Evolutionary conservation across 2,113 vertebrate species (phyloP), one percentile per base, ranked within the genome.

Genomic region (Antigone vipio): DNA sequence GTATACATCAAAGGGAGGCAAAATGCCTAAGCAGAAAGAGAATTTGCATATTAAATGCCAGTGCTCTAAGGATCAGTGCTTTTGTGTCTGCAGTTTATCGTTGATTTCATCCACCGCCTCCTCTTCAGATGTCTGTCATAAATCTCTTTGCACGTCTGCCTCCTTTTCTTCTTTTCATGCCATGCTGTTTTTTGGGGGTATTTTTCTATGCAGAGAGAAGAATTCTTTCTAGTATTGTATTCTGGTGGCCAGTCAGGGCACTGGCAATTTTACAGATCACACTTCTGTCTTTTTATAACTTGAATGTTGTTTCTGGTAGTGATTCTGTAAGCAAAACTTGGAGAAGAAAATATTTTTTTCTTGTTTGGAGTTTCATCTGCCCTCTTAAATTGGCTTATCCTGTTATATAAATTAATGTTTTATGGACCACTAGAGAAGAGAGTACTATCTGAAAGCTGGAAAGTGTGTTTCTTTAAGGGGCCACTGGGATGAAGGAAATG

Each of bases 1-100:
- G n/a, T 64, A 7, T 74, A 63, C 74, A 79, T 95, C 76, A 95
- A 95, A 92, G 92, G 40, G 45, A 93, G 80, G 55, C 17, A 69
- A 49, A 93, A 74, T 0, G 13, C 69, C 63, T 26, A 64, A 86
- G 69, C n/a, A 38, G 74, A 47, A 68, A 22, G 62, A 45, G 21
- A 83, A 90, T 88, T 92, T 94, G 24, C 82, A 77, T 89, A 23
- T 79, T 89, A 82, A 95, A 85, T 88, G 9, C 53, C 20, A 20
- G 55, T 72, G 60, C 47, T 74, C 50, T 62, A 45, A 73, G 52
- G 69, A 89, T 88, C 30, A 2, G 68, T 88, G 58, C 63, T 95
- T 45, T 78, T 47, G 42, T 85, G 62, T 63, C 71, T 89, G 45
- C 42, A 74, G 53, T 68, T 88, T 60, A 68, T 87, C 3, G 0